phyloP scores from a whole-genome alignment of 2,888 invertebrate species.

The Sinhomidia bicolor region DNA sequence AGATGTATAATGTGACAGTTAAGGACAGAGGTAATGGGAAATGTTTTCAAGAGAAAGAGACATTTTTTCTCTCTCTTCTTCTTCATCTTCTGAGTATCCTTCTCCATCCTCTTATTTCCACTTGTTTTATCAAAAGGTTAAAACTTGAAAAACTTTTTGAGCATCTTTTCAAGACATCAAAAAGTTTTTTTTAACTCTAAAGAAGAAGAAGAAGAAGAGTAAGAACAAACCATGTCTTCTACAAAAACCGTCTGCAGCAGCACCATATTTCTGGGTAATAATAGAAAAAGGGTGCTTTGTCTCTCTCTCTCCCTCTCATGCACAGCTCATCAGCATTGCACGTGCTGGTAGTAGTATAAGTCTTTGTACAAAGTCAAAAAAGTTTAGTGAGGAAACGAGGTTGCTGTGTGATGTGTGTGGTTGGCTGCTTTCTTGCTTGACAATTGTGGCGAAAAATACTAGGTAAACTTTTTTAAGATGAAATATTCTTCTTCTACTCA shows the following conservation, averaged over 20 bases:
- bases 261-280: neutral
- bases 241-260: neutral
- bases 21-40: conserved; percentile 57
- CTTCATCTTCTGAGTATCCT: conserved; percentile 37
- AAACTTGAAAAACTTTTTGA: conserved; percentile 56
- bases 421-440: too few species aligned
- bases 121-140: conserved; percentile 50
- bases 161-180: conserved; percentile 26
- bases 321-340: neutral
- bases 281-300: too few species aligned
- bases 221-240: neutral
- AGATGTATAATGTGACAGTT: conserved; percentile 50
- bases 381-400: too few species aligned
- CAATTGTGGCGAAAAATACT: neutral
- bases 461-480: conserved; percentile 32
- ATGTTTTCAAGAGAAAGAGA: conserved; percentile 38
- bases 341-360: too few species aligned
- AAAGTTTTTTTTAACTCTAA: neutral
- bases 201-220: too few species aligned
- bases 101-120: neutral
- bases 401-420: too few species aligned
- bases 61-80: too few species aligned
- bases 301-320: too few species aligned
- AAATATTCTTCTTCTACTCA: conserved; percentile 18
- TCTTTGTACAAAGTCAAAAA: too few species aligned